These are phyloP conservation scores for Chromobotia macracanthus DNA, from an alignment of 2,797 vertebrate species.

Conservation along the genomic window DNA sequence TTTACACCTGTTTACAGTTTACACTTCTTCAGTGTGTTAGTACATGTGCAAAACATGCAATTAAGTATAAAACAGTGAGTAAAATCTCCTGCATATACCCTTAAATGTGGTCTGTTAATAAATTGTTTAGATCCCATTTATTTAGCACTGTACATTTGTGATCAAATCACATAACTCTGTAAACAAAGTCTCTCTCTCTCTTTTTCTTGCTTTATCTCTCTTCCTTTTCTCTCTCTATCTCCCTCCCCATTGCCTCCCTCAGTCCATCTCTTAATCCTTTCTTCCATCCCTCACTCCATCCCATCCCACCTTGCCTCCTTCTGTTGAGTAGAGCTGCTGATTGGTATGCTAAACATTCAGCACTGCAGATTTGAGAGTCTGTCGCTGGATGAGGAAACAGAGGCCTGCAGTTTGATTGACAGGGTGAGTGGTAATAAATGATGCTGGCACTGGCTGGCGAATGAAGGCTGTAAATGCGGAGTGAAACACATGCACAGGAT, in stretches of 20 bases:
- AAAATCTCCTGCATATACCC: too few relatives aligned
- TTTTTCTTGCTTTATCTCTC: neutral
- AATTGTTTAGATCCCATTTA: too few relatives aligned
- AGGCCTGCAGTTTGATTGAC: slow-evolving; percentile 65
- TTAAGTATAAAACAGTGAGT: too few relatives aligned
- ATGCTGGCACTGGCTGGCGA: slow-evolving; percentile 58
- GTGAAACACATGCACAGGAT: slow-evolving; percentile 5
- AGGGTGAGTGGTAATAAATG: slow-evolving; percentile 71
- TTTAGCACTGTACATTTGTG: too few relatives aligned
- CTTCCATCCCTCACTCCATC: slow-evolving; percentile 21
- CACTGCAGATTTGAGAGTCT: slow-evolving; percentile 49
- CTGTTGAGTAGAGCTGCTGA: slow-evolving; percentile 40
- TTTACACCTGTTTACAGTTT: too few relatives aligned
- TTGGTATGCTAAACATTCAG: slow-evolving; percentile 65
- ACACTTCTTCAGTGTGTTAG: too few relatives aligned
- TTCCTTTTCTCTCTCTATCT: slow-evolving; percentile 10
- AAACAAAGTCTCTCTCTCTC: neutral
- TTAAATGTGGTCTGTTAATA: too few relatives aligned
- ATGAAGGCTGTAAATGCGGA: slow-evolving; percentile 50
- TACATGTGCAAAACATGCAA: too few relatives aligned
- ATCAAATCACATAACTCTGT: too few relatives aligned
- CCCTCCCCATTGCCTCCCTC: slow-evolving; percentile 8
- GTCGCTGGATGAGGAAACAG: slow-evolving; percentile 31
- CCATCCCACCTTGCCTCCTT: slow-evolving; percentile 18
- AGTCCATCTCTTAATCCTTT: neutral